phyloP scores from a whole-genome alignment of 2,797 vertebrate genomes.

The Silurus lanzhouensis region DNA sequence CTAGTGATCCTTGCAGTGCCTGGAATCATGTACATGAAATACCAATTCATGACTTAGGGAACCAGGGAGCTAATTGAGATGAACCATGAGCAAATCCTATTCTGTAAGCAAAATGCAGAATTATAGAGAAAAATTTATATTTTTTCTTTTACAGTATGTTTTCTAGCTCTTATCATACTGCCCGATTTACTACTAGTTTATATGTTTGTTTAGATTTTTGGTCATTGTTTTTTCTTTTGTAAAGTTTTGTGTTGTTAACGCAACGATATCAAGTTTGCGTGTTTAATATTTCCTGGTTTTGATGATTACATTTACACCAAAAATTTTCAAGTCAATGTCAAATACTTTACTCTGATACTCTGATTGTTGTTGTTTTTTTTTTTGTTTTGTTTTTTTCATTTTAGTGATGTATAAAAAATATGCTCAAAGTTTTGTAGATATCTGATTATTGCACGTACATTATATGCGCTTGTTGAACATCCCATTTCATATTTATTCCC shows the following conservation, averaged over 20 bases:
- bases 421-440: background rate
- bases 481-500: background rate
- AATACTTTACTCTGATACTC: background rate
- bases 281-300: background rate
- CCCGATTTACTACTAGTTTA: too few species aligned
- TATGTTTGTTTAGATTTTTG: background rate
- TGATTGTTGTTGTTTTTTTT: too few species aligned
- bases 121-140: too few species aligned
- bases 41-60: too few species aligned
- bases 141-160: too few species aligned
- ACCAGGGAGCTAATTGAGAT: too few species aligned
- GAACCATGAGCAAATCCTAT: background rate
- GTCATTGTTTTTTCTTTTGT: conserved; percentile 1
- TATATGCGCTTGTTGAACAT: background rate
- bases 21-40: too few species aligned
- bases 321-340: background rate
- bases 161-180: background rate
- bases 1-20: too few species aligned
- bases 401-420: background rate
- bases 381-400: too few species aligned
- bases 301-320: background rate
- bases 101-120: background rate
- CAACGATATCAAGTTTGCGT: background rate
- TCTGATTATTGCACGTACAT: background rate
- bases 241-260: background rate